Evolutionary conservation across 2,113 vertebrate genomes (phyloP), one percentile per base, ranked within the genome.

Genomic region (Albula goreensis): DNA sequence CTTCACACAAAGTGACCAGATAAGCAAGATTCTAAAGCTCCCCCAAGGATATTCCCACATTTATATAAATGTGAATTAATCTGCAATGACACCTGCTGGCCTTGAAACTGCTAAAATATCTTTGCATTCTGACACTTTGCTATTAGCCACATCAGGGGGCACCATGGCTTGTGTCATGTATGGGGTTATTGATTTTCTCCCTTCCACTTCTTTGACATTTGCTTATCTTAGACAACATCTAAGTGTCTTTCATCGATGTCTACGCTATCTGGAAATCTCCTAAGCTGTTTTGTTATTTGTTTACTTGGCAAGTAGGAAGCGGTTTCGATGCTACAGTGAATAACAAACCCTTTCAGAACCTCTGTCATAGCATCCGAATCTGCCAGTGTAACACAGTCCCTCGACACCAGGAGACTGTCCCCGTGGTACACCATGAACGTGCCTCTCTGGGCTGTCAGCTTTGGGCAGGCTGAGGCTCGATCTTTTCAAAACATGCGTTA

Each of bases 271-370:
- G 93, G 91, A 93, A 91, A 93, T 94, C 94, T 93, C 84, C 90
- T 93, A 93, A 94, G 92, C 93, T 91, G 90, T 92, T 94, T 92
- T 93, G 92, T 94, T 91, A 92, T 93, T 94, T 92, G 92, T 93
- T 91, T 90, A 90, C 92, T 92, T 92, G 93, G 94, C 88, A 74
- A 31, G 8, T 74, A 10, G 31, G n/a, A 74, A 22, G 25, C n/a
- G 25, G n/a, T n/a, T 9, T 10, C 6, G 10, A 22, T 31, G 70
- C 70, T 2, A 22, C n/a, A 74, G n/a, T n/a, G n/a, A 74, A 31
- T 31, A 74, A 74, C 5, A 31, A 74, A 8, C 66, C n/a, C 66
- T 25, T 74, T 31, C 70, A 74, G n/a, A 22, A 5, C 70, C n/a
- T 31, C n/a, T 25, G 25, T 74, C 31, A 74, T 8, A 74, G 70